These are phyloP conservation scores for Neoitamus cyanurus DNA, from an alignment of 2,888 invertebrate genomes.

Conservation along the genomic window DNA sequence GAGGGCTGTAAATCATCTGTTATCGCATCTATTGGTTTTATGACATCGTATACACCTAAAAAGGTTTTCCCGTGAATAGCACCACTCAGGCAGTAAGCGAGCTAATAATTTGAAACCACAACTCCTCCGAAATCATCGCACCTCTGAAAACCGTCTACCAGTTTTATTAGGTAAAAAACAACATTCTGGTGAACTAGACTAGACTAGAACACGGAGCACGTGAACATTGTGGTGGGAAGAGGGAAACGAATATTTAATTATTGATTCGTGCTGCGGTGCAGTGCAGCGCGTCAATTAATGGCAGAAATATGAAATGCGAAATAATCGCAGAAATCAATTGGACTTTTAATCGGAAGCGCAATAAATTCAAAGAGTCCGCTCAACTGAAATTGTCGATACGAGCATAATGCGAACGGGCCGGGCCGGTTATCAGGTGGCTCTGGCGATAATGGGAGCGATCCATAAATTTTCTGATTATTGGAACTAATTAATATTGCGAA, in stretches of 20 bases:
- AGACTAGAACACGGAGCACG: too few relatives aligned
- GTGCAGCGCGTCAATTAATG: neutral
- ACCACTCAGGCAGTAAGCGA: neutral
- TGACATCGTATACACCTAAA: neutral
- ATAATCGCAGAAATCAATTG: neutral
- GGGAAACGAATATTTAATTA: neutral
- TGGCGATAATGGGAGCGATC: conserved; percentile 10
- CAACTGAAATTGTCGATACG: neutral
- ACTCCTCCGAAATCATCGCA: neutral
- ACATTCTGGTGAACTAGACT: neutral
- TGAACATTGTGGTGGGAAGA: neutral
- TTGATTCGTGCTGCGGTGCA: neutral
- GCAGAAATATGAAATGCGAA: neutral
- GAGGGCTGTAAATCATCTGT: neutral
- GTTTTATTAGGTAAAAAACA: neutral
- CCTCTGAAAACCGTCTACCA: neutral
- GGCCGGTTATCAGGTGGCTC: conserved; percentile 7
- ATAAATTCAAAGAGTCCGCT: neutral
- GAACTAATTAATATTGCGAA: conserved; percentile 29
- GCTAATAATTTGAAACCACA: neutral
- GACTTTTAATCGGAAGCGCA: neutral
- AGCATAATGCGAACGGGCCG: neutral
- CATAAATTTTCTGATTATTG: conserved; percentile 29
- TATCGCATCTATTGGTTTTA: neutral
- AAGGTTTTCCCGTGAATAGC: neutral